phyloP scores from a whole-genome alignment of 2,797 vertebrate genomes.

The Characodon lateralis region DNA sequence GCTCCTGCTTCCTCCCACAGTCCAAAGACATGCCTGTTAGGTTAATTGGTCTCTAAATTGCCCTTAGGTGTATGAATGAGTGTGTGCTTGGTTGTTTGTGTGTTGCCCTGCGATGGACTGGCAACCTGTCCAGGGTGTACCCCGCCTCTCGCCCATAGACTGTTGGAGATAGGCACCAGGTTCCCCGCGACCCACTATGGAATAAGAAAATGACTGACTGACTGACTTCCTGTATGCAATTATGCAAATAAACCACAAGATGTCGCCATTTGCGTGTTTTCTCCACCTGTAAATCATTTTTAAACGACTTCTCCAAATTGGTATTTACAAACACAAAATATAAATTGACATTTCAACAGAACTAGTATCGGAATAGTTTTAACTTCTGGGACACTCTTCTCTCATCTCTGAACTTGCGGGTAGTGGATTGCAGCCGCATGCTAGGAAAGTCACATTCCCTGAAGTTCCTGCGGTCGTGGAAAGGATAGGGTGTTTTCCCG shows the following conservation, averaged over 20 bases:
- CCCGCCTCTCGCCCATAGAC: too few species aligned
- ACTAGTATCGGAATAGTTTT: not conserved
- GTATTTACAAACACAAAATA: not conserved
- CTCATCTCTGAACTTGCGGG: not conserved
- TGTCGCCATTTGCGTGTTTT: slow-evolving; percentile 83
- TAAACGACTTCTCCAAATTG: not conserved
- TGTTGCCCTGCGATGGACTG: too few species aligned
- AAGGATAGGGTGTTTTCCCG: slow-evolving; percentile 64
- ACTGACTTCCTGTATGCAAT: not conserved
- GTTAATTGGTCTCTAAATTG: too few species aligned
- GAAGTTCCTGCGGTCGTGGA: slow-evolving; percentile 67
- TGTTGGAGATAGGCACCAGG: too few species aligned
- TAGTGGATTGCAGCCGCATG: slow-evolving; percentile 24
- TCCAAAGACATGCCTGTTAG: too few species aligned
- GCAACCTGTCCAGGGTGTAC: too few species aligned
- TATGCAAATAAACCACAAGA: slow-evolving; percentile 79
- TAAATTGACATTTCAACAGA: not conserved
- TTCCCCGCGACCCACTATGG: too few species aligned
- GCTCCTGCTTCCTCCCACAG: too few species aligned
- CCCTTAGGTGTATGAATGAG: too few species aligned
- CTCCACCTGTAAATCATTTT: not conserved
- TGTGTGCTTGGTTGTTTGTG: too few species aligned
- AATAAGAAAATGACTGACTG: not conserved
- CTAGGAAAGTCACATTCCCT: slow-evolving; percentile 52
- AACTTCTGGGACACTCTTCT: slow-evolving; percentile 7